These are phyloP conservation scores for Bergia sp. DNA, from an alignment of 92 coral and sea anemone species.

Conservation along the genomic window DNA sequence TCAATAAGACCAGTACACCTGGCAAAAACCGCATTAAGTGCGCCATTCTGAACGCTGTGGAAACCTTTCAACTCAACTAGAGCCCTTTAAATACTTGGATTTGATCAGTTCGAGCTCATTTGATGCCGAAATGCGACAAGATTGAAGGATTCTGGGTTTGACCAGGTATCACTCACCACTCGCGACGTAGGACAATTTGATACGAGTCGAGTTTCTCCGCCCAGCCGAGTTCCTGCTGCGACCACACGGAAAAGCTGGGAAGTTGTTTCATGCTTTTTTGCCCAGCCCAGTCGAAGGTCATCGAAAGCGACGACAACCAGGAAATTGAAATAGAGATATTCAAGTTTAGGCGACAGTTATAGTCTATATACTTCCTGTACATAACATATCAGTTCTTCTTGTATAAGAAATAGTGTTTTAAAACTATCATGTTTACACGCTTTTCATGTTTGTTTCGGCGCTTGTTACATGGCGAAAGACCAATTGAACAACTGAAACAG, in stretches of 20 bases:
- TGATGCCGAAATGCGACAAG: slow-evolving; percentile 27
- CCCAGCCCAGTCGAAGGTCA: slow-evolving; percentile 23
- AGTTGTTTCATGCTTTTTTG: slow-evolving; percentile 16
- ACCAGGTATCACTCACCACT: slow-evolving; percentile 35
- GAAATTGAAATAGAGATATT: slow-evolving; percentile 9
- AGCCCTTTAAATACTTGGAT: neutral
- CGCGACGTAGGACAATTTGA: slow-evolving; percentile 34
- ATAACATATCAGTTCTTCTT: too few species aligned
- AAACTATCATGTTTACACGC: too few species aligned
- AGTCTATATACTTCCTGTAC: neutral
- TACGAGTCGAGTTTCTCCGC: slow-evolving; percentile 18
- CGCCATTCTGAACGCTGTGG: slow-evolving; percentile 10
- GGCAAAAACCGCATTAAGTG: neutral
- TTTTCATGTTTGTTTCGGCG: neutral
- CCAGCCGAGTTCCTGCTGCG: slow-evolving; percentile 11
- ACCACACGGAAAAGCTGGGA: slow-evolving; percentile 30
- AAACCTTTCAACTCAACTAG: slow-evolving; percentile 35
- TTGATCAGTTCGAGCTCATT: slow-evolving; percentile 26
- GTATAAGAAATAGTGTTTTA: neutral
- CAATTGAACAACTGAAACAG: neutral
- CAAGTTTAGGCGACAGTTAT: neutral
- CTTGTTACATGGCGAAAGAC: neutral
- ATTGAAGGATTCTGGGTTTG: slow-evolving; percentile 25
- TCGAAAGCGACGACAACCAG: slow-evolving; percentile 11
- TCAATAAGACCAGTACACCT: neutral